These are phyloP conservation scores for Bos indicus DNA, from an alignment of 2,113 vertebrate genomes.

Conservation along the genomic window DNA sequence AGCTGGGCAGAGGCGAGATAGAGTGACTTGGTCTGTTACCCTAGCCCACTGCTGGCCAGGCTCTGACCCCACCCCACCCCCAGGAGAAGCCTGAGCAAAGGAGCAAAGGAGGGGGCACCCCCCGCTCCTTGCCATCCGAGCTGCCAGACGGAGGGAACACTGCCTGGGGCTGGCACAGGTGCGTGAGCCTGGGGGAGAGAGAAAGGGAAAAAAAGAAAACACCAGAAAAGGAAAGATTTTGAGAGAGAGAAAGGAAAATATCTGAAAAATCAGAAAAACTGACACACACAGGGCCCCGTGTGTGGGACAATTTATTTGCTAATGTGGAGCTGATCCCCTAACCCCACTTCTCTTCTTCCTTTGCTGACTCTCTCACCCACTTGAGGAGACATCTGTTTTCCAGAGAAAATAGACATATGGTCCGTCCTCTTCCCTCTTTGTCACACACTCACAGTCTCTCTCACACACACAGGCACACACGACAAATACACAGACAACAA, in stretches of 20 bases:
- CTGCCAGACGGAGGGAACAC: not conserved
- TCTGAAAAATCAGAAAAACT: not conserved
- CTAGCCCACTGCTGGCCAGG: not conserved
- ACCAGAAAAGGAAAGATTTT: not conserved
- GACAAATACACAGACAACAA: not conserved
- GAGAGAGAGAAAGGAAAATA: not conserved
- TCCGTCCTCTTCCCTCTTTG: not conserved
- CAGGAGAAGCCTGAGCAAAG: not conserved
- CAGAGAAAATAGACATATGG: slow-evolving; percentile 33
- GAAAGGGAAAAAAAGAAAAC: not conserved
- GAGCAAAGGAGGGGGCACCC: too few relatives aligned
- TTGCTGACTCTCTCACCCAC: not conserved
- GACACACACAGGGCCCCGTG: not conserved
- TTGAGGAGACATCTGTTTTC: slow-evolving; percentile 31
- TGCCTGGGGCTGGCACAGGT: not conserved
- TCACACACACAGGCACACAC: not conserved
- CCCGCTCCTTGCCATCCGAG: accelerated
- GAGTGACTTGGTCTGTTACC: not conserved
- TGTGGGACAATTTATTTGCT: not conserved
- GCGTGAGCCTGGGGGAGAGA: not conserved
- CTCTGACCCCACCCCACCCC: not conserved
- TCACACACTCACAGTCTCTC: not conserved
- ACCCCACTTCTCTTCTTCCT: not conserved
- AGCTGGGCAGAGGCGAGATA: not conserved
- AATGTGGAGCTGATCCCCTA: not conserved